Evolutionary conservation across 2,113 vertebrate species (phyloP).

Genomic region (Sylvietta virens): DNA sequence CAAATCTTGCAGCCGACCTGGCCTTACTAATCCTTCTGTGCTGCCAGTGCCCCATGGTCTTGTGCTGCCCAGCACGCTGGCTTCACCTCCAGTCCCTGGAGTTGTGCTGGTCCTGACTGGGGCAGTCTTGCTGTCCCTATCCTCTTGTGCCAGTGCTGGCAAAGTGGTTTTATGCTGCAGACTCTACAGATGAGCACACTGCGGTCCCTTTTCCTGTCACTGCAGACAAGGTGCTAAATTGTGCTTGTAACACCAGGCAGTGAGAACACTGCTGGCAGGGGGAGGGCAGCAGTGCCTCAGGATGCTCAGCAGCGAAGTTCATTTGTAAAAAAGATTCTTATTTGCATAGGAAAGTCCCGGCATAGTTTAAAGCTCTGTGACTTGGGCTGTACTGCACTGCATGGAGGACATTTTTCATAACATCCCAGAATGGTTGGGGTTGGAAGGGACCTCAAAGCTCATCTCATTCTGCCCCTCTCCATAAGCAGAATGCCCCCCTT

Average conservation of each 20-base stretch:
- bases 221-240: not conserved
- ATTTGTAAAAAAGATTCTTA: not conserved
- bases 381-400: not conserved
- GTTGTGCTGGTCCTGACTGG: not conserved
- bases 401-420: not conserved
- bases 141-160: not conserved
- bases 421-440: not conserved
- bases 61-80: fast-evolving
- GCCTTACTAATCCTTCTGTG: not conserved
- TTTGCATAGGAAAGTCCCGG: not conserved
- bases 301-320: not conserved
- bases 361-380: not conserved
- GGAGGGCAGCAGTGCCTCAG: not conserved
- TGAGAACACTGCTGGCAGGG: not conserved
- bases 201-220: not conserved
- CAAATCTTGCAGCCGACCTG: not conserved
- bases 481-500: not conserved
- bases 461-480: not conserved
- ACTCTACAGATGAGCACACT: not conserved
- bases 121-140: not conserved
- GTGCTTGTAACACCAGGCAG: not conserved
- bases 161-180: not conserved
- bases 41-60: not conserved
- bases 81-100: not conserved
- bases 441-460: not conserved